These are phyloP conservation scores for Mesorhabditis belari DNA, from an alignment of 2,888 invertebrate genomes.

Conservation along the genomic window DNA sequence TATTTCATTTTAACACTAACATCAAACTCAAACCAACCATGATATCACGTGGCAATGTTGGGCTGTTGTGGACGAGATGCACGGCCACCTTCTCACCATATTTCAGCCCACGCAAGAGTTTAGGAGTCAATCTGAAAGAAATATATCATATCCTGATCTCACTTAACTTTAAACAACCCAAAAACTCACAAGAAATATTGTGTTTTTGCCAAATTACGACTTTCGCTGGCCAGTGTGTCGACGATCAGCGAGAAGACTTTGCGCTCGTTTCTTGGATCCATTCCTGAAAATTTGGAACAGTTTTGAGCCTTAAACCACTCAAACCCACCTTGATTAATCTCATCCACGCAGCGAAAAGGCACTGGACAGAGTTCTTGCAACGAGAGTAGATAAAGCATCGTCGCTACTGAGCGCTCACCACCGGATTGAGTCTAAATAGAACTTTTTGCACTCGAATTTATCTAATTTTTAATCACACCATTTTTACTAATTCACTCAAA, in stretches of 20 bases:
- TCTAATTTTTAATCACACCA: not conserved
- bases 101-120: constrained; percentile 32
- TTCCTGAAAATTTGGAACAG: constrained; percentile 21
- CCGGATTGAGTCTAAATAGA: constrained; percentile 73
- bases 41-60: not conserved
- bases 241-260: constrained; percentile 52
- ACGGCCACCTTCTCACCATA: constrained; percentile 36
- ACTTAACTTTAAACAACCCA: constrained; percentile 4
- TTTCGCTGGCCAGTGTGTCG: constrained; percentile 25
- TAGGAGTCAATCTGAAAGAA: constrained; percentile 28
- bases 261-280: constrained; percentile 50
- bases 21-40: no score
- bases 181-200: constrained; percentile 40
- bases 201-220: constrained; percentile 35
- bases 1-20: no score
- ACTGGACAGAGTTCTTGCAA: constrained; percentile 80
- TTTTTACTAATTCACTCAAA: not conserved
- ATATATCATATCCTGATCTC: no score
- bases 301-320: not conserved
- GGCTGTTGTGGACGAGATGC: constrained; percentile 18
- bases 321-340: constrained; percentile 61
- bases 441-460: not conserved
- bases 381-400: constrained; percentile 83
- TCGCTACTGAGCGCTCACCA: constrained; percentile 86
- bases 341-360: constrained; percentile 72